phyloP scores from a whole-genome alignment of 2,888 invertebrate species.

The Chironomus riparius region DNA sequence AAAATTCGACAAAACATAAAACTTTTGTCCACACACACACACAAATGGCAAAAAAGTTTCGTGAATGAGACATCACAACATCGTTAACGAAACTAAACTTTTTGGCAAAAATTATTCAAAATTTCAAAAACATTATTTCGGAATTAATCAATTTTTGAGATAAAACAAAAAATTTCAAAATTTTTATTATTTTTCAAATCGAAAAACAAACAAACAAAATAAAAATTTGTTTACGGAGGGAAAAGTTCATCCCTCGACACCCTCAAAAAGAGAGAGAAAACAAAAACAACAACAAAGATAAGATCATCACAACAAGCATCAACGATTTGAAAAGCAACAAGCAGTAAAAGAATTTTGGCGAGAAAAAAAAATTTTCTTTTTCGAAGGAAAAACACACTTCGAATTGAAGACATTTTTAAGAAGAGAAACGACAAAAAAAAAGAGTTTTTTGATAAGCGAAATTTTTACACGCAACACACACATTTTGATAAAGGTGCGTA shows the following conservation, averaged over 20 bases:
- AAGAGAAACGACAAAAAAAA: too few relatives aligned
- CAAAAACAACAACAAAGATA: background rate
- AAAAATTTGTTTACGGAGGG: background rate
- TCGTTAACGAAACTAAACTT: conserved; percentile 15
- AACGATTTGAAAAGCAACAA: background rate
- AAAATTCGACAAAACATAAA: too few relatives aligned
- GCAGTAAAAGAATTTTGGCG: too few relatives aligned
- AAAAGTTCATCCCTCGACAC: background rate
- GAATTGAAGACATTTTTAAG: background rate
- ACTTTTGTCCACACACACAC: too few relatives aligned
- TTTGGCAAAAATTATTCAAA: conserved; percentile 27
- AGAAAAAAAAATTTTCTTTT: background rate
- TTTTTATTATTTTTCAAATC: background rate
- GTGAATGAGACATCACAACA: conserved; percentile 20
- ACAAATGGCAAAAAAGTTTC: conserved; percentile 10
- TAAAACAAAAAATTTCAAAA: background rate
- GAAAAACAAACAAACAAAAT: background rate
- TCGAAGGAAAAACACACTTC: background rate
- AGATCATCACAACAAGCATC: background rate
- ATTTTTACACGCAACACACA: conserved; percentile 13
- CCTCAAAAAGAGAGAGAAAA: background rate
- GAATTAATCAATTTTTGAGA: conserved; percentile 25
- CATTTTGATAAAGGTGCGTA: conserved; percentile 24
- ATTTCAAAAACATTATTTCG: conserved; percentile 26
- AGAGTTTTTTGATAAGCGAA: conserved; percentile 17